Percentiles rank a stretch among this genome's conserved stretches.
These are phyloP conservation scores for Pachyrhynchus sulphureomaculatus DNA, from an alignment of 1,140 invertebrate species.

Conservation along the genomic window DNA sequence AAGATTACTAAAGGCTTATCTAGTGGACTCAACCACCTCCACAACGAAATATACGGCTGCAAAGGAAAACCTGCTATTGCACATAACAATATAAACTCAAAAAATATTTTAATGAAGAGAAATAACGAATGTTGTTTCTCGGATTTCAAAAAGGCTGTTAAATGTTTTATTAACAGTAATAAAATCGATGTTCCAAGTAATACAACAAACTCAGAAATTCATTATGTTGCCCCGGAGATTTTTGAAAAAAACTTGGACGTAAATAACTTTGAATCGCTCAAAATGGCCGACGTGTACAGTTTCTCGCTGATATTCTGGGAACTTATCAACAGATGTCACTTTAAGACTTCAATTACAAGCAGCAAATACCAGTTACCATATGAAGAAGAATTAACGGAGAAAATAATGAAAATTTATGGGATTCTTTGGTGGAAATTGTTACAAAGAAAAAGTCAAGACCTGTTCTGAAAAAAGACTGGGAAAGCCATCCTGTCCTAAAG, in stretches of 20 bases:
- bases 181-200: constrained; percentile 81
- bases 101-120: constrained; percentile 91
- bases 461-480: constrained; percentile 74
- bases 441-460: constrained; percentile 76
- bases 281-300: constrained; percentile 93
- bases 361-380: constrained; percentile 83
- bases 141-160: constrained; percentile 91
- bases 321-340: constrained; percentile 72
- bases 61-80: constrained; percentile 88
- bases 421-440: constrained; percentile 89
- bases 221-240: constrained; percentile 91
- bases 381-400: constrained; percentile 69
- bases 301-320: constrained; percentile 93
- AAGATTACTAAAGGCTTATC: constrained; percentile 72
- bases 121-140: constrained; percentile 92
- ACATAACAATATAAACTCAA: constrained; percentile 93
- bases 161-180: constrained; percentile 77
- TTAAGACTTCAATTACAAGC: constrained; percentile 51
- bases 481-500: constrained; percentile 68
- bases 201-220: constrained; percentile 71
- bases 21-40: constrained; percentile 81
- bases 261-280: constrained; percentile 86
- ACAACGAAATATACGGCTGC: constrained; percentile 88
- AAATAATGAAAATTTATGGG: constrained; percentile 78
- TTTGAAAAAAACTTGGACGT: constrained; percentile 78